Evolutionary conservation across 2,888 invertebrate species (phyloP).

Genomic region (Lithophane ornitopus): DNA sequence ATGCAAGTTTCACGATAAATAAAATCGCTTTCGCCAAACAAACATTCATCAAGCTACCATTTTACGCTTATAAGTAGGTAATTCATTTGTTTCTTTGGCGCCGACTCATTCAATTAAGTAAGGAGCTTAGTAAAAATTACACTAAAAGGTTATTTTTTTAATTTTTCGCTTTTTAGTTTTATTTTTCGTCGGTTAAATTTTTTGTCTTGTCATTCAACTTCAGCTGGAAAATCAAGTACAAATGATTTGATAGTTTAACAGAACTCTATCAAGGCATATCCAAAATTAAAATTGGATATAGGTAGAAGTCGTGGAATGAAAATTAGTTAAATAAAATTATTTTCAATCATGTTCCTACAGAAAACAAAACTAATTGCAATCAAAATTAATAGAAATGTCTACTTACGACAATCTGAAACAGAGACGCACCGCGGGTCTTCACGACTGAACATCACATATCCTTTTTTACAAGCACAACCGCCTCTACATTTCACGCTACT

Average conservation of each 20-base stretch:
- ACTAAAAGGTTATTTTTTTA: too few relatives aligned
- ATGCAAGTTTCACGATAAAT: too few relatives aligned
- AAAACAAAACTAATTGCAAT: background rate
- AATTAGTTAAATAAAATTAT: background rate
- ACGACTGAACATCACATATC: constrained; percentile 61
- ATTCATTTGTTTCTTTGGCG: too few relatives aligned
- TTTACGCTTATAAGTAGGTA: too few relatives aligned
- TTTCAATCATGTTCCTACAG: background rate
- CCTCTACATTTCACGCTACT: constrained; percentile 68
- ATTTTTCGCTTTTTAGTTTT: too few relatives aligned
- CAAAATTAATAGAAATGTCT: background rate
- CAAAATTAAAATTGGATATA: background rate
- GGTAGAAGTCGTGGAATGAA: background rate
- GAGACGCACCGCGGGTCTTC: constrained; percentile 37
- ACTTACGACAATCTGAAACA: constrained; percentile 72
- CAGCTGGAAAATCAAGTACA: constrained; percentile 67
- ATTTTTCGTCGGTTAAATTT: too few relatives aligned
- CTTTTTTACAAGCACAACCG: constrained; percentile 75
- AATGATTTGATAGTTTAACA: background rate
- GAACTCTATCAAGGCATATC: too few relatives aligned
- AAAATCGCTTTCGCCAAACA: too few relatives aligned
- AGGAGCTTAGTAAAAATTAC: too few relatives aligned
- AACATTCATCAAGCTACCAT: too few relatives aligned
- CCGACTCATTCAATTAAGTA: too few relatives aligned
- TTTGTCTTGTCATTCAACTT: constrained; percentile 71